Conservation (phyloP, 2,113 vertebrate genomes). For the Psilopogon haemacephalus region DNA sequence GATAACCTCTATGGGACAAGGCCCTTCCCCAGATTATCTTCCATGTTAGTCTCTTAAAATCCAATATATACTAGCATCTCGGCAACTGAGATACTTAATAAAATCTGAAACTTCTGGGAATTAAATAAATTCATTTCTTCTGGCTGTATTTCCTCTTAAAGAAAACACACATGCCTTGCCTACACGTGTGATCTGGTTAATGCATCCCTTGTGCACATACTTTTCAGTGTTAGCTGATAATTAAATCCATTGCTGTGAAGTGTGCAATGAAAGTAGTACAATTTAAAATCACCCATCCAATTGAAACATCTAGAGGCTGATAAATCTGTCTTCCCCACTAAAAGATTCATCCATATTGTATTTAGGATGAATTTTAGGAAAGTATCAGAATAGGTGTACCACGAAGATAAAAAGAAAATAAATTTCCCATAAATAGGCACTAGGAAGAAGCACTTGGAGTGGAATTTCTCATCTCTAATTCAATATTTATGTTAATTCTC, state of each 20-base stretch:
- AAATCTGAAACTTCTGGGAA: neutral
- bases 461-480: neutral
- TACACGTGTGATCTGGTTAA: neutral
- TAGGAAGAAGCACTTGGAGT: neutral
- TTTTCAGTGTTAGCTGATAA: neutral
- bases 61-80: neutral
- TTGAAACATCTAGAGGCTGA: neutral
- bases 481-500: neutral
- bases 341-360: neutral
- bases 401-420: neutral
- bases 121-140: neutral
- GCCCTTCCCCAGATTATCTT: neutral
- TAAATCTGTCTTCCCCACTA: neutral
- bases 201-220: neutral
- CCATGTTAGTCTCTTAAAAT: neutral
- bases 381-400: conserved; percentile 44
- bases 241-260: neutral
- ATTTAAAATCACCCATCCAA: neutral
- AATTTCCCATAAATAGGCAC: neutral
- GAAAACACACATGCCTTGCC: neutral
- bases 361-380: neutral
- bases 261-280: neutral
- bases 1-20: neutral
- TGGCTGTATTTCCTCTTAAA: neutral
- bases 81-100: neutral